These are phyloP conservation scores for Urocitellus parryii DNA, from an alignment of 2,113 vertebrate genomes.

Conservation along the genomic window DNA sequence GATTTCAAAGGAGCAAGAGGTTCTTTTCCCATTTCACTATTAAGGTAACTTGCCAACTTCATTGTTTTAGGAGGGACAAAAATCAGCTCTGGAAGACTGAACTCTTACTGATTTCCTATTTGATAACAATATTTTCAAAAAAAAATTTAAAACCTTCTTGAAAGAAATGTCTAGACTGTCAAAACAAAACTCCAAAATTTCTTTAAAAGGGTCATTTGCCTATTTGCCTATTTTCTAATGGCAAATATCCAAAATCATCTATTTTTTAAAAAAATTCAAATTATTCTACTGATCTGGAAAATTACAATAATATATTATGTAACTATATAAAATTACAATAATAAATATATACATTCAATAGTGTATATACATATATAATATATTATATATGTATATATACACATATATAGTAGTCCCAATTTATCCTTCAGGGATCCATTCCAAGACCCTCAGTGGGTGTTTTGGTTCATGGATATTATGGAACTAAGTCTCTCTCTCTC, in stretches of 20 bases:
- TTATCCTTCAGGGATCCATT: background rate
- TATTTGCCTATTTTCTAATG: slow-evolving; percentile 25
- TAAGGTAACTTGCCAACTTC: background rate
- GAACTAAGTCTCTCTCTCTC: background rate
- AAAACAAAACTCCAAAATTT: background rate
- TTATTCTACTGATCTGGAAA: background rate
- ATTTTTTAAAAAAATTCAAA: background rate
- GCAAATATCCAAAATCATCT: slow-evolving; percentile 2
- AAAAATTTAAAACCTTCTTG: background rate
- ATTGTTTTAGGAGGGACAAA: background rate
- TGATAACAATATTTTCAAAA: background rate
- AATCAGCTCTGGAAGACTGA: background rate
- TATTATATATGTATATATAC: background rate
- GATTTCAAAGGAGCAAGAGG: background rate
- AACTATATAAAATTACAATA: background rate
- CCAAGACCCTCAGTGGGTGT: background rate
- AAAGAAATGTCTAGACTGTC: background rate
- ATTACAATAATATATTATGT: background rate
- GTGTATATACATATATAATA: too few relatives aligned
- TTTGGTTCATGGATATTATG: background rate
- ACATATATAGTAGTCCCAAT: background rate
- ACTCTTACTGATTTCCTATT: background rate
- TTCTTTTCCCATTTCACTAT: background rate
- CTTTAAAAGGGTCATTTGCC: background rate
- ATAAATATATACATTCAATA: too few relatives aligned